Percentiles rank a stretch among this genome's conserved stretches.
These are phyloP conservation scores for Eristalis pertinax DNA, from an alignment of 2,888 invertebrate genomes.

Conservation along the genomic window DNA sequence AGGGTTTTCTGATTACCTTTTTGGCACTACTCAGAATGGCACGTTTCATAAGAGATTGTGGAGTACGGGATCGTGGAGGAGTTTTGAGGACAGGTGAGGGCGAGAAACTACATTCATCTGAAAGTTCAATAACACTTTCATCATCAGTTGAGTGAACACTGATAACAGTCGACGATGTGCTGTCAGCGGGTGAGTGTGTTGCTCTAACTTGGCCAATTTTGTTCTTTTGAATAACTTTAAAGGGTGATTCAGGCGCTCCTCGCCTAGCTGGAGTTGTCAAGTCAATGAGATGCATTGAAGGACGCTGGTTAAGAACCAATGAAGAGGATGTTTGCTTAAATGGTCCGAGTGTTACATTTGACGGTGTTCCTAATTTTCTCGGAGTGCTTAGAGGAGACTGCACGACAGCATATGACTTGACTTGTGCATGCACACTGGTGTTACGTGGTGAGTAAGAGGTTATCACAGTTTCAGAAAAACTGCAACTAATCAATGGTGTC, in stretches of 20 bases:
- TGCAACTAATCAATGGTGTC: slow-evolving; percentile 27
- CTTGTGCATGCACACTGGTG: slow-evolving; percentile 76
- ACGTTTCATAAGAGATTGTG: slow-evolving; percentile 78
- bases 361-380: slow-evolving; percentile 67
- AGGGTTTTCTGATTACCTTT: slow-evolving; percentile 73
- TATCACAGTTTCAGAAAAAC: slow-evolving; percentile 77
- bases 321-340: slow-evolving; percentile 73
- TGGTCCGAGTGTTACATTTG: slow-evolving; percentile 74
- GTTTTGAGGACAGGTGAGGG: slow-evolving; percentile 69
- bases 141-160: slow-evolving; percentile 75
- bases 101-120: slow-evolving; percentile 67
- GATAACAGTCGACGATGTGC: slow-evolving; percentile 71
- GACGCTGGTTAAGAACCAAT: slow-evolving; percentile 38
- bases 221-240: slow-evolving; percentile 52
- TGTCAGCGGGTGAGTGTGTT: slow-evolving; percentile 1
- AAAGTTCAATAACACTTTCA: slow-evolving; percentile 76
- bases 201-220: slow-evolving; percentile 9
- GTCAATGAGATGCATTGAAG: slow-evolving; percentile 79
- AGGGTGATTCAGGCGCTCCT: slow-evolving; percentile 48
- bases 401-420: slow-evolving; percentile 77
- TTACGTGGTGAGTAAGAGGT: slow-evolving; percentile 80
- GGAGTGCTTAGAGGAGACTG: slow-evolving; percentile 58
- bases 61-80: slow-evolving; percentile 76
- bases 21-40: slow-evolving; percentile 78
- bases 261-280: slow-evolving; percentile 77